These are phyloP conservation scores for Scarus forsteni DNA, from an alignment of 2,797 vertebrate species.

Conservation along the genomic window DNA sequence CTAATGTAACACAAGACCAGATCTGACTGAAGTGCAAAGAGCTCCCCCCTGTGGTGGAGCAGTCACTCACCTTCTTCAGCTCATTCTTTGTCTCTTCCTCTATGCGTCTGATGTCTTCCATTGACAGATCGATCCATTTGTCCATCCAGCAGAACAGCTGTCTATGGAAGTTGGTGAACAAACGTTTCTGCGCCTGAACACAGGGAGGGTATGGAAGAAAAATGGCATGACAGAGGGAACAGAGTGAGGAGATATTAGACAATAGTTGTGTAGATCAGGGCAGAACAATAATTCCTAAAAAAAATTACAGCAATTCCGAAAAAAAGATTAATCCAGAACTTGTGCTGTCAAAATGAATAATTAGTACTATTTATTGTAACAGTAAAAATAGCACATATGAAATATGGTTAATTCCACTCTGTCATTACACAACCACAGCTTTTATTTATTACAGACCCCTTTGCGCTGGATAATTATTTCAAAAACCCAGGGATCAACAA, in stretches of 20 bases:
- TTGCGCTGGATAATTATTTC: too few relatives aligned
- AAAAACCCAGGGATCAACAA: too few relatives aligned
- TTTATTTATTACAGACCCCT: too few relatives aligned
- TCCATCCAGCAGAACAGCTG: constrained; percentile 97
- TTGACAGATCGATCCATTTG: constrained; percentile 92
- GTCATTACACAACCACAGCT: too few relatives aligned
- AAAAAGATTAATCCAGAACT: too few relatives aligned
- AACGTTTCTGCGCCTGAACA: constrained; percentile 91
- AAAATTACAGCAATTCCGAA: too few relatives aligned
- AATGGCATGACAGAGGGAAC: not conserved
- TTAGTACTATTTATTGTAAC: too few relatives aligned
- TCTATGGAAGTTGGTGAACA: constrained; percentile 97
- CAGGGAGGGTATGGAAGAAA: not conserved
- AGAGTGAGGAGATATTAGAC: not conserved
- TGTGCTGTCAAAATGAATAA: too few relatives aligned
- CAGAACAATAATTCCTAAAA: not conserved
- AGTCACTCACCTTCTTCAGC: constrained; percentile 90
- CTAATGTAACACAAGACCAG: not conserved
- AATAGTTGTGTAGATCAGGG: not conserved
- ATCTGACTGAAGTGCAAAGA: not conserved
- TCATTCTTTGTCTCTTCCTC: constrained; percentile 94
- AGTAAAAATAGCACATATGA: too few relatives aligned
- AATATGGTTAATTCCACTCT: too few relatives aligned
- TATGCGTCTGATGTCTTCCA: constrained; percentile 97
- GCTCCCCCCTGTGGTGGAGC: not conserved